Evolutionary conservation across 2,888 invertebrate species (phyloP), one percentile per base, ranked within the genome.

Genomic region (Drosophila engyochracea): DNA sequence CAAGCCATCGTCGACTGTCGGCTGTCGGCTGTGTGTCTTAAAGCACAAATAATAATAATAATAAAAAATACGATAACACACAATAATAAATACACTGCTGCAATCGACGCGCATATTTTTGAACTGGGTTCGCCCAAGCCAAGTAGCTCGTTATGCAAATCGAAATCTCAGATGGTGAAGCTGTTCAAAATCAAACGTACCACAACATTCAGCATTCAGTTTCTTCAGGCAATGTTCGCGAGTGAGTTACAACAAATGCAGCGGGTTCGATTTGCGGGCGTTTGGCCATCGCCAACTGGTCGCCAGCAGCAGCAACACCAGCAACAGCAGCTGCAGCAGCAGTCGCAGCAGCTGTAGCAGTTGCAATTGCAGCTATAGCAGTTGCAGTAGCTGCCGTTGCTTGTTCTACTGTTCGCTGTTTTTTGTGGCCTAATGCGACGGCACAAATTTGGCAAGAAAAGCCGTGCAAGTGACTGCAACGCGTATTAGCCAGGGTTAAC

Each of bases 401-500:
- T 63, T 41, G 74, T 74, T 74, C 37, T 35, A 63, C 60, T 31
- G 31, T 31, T 69, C 54, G 71, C 69, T 66, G 59, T 39, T 57
- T 54, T 57, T 60, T 49, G 57, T 71, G 70, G 73, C 80, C 83
- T 74, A 86, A 77, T 73, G 83, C 70, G 68, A 72, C 74, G 68
- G 68, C 70, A 68, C 79, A 79, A 88, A 80, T 88, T 85, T 83
- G 88, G 85, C 83, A 53, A 75, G 70, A 58, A 74, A 76, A 75
- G 72, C 65, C 68, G 83, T 73, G 85, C 74, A 66, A 75, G 70
- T 66, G 73, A 72, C 61, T 79, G 79, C 79, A 79, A 74, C 79
- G 81, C 82, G 66, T 74, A 70, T 77, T 82, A 68, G 72, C 81
- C 85, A 88, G 85, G 88, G 85, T 76, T 82, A 86, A 86, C 85